Conservation (phyloP, 2,113 vertebrate genomes). For the Thymallus thymallus region DNA sequence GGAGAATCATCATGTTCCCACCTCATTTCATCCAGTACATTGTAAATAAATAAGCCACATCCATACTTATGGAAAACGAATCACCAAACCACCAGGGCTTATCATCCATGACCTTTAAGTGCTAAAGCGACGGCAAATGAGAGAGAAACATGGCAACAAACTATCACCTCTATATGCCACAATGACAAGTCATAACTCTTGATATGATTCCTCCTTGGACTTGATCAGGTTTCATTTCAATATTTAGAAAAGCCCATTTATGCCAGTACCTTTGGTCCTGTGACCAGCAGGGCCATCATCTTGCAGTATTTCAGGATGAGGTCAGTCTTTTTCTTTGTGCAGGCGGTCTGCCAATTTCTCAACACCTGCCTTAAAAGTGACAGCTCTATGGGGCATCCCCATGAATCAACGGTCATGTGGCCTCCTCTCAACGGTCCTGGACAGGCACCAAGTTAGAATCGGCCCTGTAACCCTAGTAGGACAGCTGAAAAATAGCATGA, state of each 20-base stretch:
- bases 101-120: neutral
- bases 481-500: slow-evolving; percentile 83
- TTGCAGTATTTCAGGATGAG: slow-evolving; percentile 85
- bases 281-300: slow-evolving; percentile 85
- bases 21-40: slow-evolving; percentile 41
- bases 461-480: slow-evolving; percentile 86
- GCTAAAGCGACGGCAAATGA: slow-evolving; percentile 13
- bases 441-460: slow-evolving; percentile 80
- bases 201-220: slow-evolving; percentile 40
- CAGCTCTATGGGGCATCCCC: slow-evolving; percentile 92
- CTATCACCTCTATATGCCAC: slow-evolving; percentile 17
- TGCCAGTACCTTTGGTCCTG: slow-evolving; percentile 83
- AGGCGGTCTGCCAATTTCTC: slow-evolving; percentile 81
- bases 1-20: slow-evolving; percentile 16
- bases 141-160: slow-evolving; percentile 10
- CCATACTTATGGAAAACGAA: slow-evolving; percentile 2
- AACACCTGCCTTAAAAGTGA: slow-evolving; percentile 96
- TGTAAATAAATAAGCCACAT: slow-evolving; percentile 52
- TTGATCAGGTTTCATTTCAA: slow-evolving; percentile 63
- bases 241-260: slow-evolving; percentile 82
- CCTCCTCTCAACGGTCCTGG: slow-evolving; percentile 73
- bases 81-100: neutral
- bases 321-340: slow-evolving; percentile 88
- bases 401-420: slow-evolving; percentile 98
- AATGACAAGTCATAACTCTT: slow-evolving; percentile 44